Conservation (phyloP, 2,113 vertebrate genomes). For the Dromiciops gliroides region DNA sequence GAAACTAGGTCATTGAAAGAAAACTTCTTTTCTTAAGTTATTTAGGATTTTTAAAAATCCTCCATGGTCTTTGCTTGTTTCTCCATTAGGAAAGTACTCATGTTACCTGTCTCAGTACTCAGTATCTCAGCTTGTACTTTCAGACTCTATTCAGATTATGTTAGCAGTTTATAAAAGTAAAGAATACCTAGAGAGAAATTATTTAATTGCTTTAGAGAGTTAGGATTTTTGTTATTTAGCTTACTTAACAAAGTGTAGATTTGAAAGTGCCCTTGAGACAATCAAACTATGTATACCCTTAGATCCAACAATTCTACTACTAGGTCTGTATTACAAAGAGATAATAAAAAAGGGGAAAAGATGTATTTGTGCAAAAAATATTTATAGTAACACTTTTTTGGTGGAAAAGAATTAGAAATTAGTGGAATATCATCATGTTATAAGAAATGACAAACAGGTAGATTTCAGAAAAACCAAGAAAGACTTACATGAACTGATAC, state of each 20-base stretch:
- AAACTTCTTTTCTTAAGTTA: constrained; percentile 45
- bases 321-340: too few relatives aligned
- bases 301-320: too few relatives aligned
- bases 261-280: constrained; percentile 52
- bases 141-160: constrained; percentile 26
- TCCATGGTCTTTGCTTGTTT: constrained; percentile 8
- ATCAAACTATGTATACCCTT: constrained; percentile 35
- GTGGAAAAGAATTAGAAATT: too few relatives aligned
- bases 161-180: constrained; percentile 54
- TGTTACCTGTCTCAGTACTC: constrained; percentile 25
- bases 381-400: too few relatives aligned
- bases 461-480: too few relatives aligned
- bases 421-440: too few relatives aligned
- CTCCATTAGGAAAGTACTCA: neutral
- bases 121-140: constrained; percentile 52
- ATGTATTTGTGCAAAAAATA: too few relatives aligned
- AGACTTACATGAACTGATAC: too few relatives aligned
- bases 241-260: constrained; percentile 61
- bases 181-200: constrained; percentile 60
- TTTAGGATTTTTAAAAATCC: constrained; percentile 41
- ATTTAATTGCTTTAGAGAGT: constrained; percentile 61
- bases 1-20: neutral
- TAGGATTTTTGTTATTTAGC: constrained; percentile 52
- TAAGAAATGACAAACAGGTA: too few relatives aligned
- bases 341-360: too few relatives aligned